Conservation (phyloP, 2,888 invertebrate species). For the Resseliella maxima region DNA sequence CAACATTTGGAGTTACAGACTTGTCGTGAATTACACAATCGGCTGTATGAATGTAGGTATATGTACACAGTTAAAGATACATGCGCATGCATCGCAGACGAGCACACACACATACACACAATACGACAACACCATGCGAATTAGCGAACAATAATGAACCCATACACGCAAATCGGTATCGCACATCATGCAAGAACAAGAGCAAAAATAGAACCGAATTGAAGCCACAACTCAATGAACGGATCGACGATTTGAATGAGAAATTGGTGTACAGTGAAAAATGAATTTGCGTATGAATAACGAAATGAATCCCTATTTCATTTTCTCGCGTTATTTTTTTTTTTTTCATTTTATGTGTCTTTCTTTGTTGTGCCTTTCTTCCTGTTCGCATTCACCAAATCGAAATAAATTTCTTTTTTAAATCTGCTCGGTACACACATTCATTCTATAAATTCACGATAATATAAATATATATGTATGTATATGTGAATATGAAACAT, state of each 20-base stretch:
- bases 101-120: too few relatives aligned
- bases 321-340: not conserved
- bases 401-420: too few relatives aligned
- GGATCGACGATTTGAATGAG: not conserved
- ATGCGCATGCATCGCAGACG: not conserved
- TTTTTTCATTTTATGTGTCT: not conserved
- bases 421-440: too few relatives aligned
- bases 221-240: not conserved
- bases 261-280: not conserved
- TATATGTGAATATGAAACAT: too few relatives aligned
- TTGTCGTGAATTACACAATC: not conserved
- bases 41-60: not conserved
- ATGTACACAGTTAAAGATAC: not conserved
- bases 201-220: not conserved
- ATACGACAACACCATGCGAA: too few relatives aligned
- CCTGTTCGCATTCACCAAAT: not conserved
- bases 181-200: not conserved
- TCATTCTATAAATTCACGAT: too few relatives aligned
- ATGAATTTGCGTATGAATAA: slow-evolving; percentile 36
- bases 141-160: not conserved
- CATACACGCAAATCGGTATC: too few relatives aligned
- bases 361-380: not conserved
- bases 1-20: too few relatives aligned
- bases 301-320: not conserved
- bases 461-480: too few relatives aligned